Evolutionary conservation across 2,888 invertebrate genomes (phyloP), one percentile per base, ranked within the genome.

Genomic region (Drosophila kanekoi): DNA sequence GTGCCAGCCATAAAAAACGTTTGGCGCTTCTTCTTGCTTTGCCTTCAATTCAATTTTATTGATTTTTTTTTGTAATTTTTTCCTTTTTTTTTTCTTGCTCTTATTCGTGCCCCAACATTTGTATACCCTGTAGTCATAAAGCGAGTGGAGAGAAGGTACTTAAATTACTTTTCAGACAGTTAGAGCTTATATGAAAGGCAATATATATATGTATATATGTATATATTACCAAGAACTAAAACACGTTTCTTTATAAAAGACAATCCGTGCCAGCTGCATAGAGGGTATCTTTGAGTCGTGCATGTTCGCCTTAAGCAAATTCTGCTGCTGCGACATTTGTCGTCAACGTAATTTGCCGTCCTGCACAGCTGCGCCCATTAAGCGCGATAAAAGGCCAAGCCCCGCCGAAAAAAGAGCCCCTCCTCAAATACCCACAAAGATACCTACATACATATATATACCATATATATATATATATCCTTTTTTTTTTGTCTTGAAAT

Each of bases 21-120:
- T 85, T 76, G 72, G 37, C 70, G 61, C 72, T 63, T 63, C 48
- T 45, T 40, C 23, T 35, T 14, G 28, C 35, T 35, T 49, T 53
- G 70, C 67, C 75, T 79, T 70, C 84, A 75, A 83, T 85, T 87
- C 84, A 83, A 86, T 86, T 88, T 86, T 85, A 85, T 85, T 86
- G 84, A 85, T 88, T 85, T 84, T 86, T 86, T 60, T 79, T 70
- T 69, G 67, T 28, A 28, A 85, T 88, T 85, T 84, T 86, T 69
- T 58, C 71, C 68, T 67, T 67, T 73, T 64, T 67, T 45, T 41
- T 56, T 45, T 41, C 16, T 47, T 33, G 11, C 18, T 40, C 10
- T 43, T 20, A 35, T 57, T 20, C 38, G 18, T 47, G 45, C 40
- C 47, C 65, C 16, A 54, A 66, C 64, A 53, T 66, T 65, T 66